A percentile compares a stretch with the other conserved stretches of the same genome.
These are phyloP conservation scores for Grantiella picta DNA, from an alignment of 2,113 vertebrate species.

Conservation along the genomic window DNA sequence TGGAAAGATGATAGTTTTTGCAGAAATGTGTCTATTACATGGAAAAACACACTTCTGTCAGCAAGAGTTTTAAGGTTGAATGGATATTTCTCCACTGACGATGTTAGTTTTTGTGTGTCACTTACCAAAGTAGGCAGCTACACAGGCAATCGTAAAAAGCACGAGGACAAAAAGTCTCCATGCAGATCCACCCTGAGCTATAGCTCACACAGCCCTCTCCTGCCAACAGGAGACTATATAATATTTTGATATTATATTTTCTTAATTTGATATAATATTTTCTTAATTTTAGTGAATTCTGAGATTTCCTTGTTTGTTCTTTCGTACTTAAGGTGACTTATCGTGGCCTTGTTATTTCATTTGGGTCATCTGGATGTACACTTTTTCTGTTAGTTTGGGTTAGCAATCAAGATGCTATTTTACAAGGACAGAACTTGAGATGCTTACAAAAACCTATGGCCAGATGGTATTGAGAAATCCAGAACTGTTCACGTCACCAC, in stretches of 20 bases:
- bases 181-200: neutral
- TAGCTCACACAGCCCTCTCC: neutral
- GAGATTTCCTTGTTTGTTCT: neutral
- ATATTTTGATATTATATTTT: neutral
- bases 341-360: neutral
- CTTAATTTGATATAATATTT: neutral
- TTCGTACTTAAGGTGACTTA: neutral
- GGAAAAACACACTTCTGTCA: neutral
- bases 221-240: neutral
- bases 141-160: neutral
- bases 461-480: neutral
- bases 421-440: neutral
- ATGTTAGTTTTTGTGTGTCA: neutral
- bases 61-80: neutral
- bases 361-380: neutral
- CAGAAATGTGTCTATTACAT: constrained; percentile 3
- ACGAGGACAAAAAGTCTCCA: neutral
- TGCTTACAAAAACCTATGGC: neutral
- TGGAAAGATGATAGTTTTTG: constrained; percentile 9
- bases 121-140: neutral
- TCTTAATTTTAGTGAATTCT: neutral
- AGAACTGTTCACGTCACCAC: accelerated
- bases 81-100: neutral
- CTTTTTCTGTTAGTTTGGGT: neutral
- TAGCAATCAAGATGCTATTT: neutral